Conservation (phyloP, 2,888 invertebrate species). For the Ormyrus labotus region DNA sequence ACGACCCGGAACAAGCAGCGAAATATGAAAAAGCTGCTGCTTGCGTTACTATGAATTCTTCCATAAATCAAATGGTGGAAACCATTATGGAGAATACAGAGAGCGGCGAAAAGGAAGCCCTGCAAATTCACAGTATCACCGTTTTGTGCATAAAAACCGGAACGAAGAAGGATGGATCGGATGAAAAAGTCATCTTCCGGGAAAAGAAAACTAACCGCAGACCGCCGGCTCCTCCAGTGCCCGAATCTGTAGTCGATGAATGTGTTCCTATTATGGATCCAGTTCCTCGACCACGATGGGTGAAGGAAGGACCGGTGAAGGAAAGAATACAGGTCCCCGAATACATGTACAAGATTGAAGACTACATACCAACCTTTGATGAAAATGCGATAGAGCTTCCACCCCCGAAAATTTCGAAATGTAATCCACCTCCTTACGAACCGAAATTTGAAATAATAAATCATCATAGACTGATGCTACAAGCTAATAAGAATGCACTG, state of each 20-base stretch:
- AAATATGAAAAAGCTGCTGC: conserved; percentile 61
- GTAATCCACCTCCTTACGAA: too few relatives aligned
- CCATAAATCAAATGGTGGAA: conserved; percentile 67
- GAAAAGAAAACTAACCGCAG: conserved; percentile 67
- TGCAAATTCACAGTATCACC: conserved; percentile 64
- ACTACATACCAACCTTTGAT: conserved; percentile 28
- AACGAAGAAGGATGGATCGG: conserved; percentile 56
- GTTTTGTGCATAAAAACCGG: conserved; percentile 70
- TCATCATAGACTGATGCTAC: conserved; percentile 65
- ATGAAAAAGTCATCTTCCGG: conserved; percentile 68
- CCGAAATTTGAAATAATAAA: conserved; percentile 58
- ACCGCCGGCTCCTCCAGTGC: conserved; percentile 57
- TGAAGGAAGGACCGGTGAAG: conserved; percentile 56
- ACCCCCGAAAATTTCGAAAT: too few relatives aligned
- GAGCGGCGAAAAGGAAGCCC: conserved; percentile 65
- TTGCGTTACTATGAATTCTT: conserved; percentile 71
- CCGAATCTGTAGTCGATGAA: conserved; percentile 37
- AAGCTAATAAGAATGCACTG: conserved; percentile 65
- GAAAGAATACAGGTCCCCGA: conserved; percentile 65
- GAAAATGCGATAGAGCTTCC: neutral
- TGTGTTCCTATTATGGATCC: conserved; percentile 59
- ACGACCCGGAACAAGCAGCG: conserved; percentile 58
- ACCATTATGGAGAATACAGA: conserved; percentile 68
- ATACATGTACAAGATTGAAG: conserved; percentile 63
- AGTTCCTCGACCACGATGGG: conserved; percentile 62